Base-by-base conservation (phyloP, 2,888 invertebrate species). In the Drosophila anceps region DNA sequence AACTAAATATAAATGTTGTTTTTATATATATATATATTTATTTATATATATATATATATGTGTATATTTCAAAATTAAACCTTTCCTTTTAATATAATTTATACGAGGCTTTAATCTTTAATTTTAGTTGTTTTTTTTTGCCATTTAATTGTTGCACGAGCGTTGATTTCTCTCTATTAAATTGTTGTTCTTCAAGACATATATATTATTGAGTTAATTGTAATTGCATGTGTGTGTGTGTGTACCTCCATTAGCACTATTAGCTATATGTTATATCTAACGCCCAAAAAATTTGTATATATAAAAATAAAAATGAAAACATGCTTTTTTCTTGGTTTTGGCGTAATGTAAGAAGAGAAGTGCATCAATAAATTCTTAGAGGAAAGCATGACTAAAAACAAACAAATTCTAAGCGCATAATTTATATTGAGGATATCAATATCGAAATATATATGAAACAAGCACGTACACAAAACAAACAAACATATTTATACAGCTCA, bases 1-100 rank as follows among this genome's bases (percentile, higher is more conserved):
- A 81, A 88, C 85, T 91, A 91, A 88, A 90, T 88, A 91, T 91
- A 91, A 88, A 88, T 90, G 82, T 90, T 88, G 81, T 82, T 15
- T 46, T 27, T 46, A 46, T 46, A 46, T 46, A 48, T 29, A 27
- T 46, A 27, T 27, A 27, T 29, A 18, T 48, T n/a, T n/a, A n/a
- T n/a, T n/a, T n/a, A n/a, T n/a, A 10, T 48, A 31, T 12, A 69
- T 81, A 76, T 81, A 82, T 84, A 72, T 82, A 78, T 79, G 73
- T 73, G 64, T 75, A 74, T 74, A 64, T 82, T 87, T 82, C 88
- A 88, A 88, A 84, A 84, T 81, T 84, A 88, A 88, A 88, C 83
- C 76, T 69, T 81, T 84, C 82, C 82, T 82, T 85, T 78, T 68
- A 62, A 71, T 80, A 70, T 78, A 68, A 72, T 67, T 71, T 69